Percentiles rank a stretch among this genome's conserved stretches.
phyloP scores from a whole-genome alignment of 2,797 vertebrate genomes.

The Microtus agrestis region DNA sequence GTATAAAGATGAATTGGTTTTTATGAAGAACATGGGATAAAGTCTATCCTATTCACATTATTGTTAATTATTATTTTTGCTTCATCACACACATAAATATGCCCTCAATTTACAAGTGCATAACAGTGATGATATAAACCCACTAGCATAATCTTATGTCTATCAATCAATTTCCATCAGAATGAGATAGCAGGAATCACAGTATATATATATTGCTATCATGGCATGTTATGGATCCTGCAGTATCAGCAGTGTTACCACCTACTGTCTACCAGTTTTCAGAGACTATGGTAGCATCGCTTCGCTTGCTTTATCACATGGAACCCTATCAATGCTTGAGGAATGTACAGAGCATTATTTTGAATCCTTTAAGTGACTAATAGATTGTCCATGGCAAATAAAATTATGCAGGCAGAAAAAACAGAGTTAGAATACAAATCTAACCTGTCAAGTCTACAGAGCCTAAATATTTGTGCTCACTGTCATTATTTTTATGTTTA shows the following conservation, averaged over 20 bases:
- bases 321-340: neutral
- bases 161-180: neutral
- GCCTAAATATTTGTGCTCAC: neutral
- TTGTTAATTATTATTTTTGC: neutral
- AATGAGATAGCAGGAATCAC: neutral
- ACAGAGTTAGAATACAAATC: slow-evolving; percentile 5
- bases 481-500: neutral
- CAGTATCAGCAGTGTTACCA: neutral
- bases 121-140: neutral
- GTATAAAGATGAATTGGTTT: neutral
- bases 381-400: neutral
- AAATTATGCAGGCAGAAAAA: neutral
- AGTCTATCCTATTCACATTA: neutral
- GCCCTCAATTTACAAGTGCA: neutral
- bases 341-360: neutral
- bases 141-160: neutral
- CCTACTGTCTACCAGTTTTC: neutral
- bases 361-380: neutral
- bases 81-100: neutral
- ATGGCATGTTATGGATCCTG: neutral
- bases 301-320: neutral
- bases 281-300: neutral
- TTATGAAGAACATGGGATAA: neutral
- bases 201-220: neutral
- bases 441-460: neutral